phyloP scores from a whole-genome alignment of 2,888 invertebrate genomes.

The Sicus ferrugineus region DNA sequence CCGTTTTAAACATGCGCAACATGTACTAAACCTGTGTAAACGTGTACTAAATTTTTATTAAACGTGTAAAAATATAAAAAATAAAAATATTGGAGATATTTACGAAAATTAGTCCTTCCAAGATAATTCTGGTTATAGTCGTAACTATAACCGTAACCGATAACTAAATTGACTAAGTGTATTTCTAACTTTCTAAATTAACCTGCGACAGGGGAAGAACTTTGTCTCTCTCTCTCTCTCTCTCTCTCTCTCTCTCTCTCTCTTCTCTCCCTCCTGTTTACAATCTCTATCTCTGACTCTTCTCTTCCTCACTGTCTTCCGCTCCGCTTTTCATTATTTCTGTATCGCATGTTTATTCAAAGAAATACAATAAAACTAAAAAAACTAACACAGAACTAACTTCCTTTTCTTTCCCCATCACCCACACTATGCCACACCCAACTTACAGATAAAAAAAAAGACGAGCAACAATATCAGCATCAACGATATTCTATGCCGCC shows the following conservation, averaged over 20 bases:
- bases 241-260: constrained; percentile 3
- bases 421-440: constrained; percentile 10
- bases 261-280: not conserved
- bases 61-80: no score
- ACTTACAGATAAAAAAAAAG: constrained; percentile 61
- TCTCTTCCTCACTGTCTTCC: not conserved
- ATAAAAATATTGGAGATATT: no score
- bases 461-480: constrained; percentile 51
- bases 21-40: no score
- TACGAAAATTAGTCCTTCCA: no score
- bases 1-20: no score
- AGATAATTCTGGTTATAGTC: no score
- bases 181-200: no score
- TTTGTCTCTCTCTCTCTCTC: not conserved
- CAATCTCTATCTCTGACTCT: not conserved
- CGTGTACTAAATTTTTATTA: no score
- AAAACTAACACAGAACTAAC: constrained; percentile 25
- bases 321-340: no score
- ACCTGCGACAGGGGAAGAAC: no score
- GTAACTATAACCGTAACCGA: no score
- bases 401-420: constrained; percentile 15
- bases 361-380: constrained; percentile 20
- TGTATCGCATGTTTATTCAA: constrained; percentile 11
- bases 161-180: no score
- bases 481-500: constrained; percentile 52